Evolutionary conservation across 2,888 invertebrate genomes (phyloP).

Genomic region (Pyrochroa serraticornis): DNA sequence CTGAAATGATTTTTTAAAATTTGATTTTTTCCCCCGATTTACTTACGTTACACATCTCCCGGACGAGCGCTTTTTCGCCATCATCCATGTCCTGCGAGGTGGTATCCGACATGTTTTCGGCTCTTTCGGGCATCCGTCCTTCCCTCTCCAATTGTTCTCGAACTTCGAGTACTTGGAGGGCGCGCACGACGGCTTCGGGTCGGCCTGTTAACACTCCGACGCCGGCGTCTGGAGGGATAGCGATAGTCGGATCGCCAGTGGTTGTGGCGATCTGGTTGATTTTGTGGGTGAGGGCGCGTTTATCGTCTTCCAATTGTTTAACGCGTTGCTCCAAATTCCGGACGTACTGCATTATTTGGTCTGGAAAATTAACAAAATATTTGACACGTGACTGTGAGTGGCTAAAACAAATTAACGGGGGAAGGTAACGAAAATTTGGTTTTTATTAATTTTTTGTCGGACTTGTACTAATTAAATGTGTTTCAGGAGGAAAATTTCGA

Average conservation of each 20-base stretch:
- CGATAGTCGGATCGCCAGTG: constrained; percentile 55
- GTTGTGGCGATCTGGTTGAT: constrained; percentile 58
- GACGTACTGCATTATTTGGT: constrained; percentile 91
- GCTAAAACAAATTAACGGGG: no score
- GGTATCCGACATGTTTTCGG: constrained; percentile 48
- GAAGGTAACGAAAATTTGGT: no score
- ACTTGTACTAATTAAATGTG: no score
- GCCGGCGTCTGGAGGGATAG: constrained; percentile 50
- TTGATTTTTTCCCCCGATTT: background rate
- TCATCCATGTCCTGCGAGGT: constrained; percentile 74
- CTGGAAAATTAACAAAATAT: constrained; percentile 54
- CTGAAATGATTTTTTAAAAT: constrained; percentile 56
- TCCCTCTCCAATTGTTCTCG: constrained; percentile 84
- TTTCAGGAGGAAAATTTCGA: no score
- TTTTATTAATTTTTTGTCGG: no score
- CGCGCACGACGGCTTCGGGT: constrained; percentile 92
- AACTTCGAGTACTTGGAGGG: constrained; percentile 81
- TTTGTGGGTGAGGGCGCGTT: constrained; percentile 64
- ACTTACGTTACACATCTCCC: constrained; percentile 93
- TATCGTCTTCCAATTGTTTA: constrained; percentile 82
- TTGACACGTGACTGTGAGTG: no score
- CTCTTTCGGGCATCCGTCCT: constrained; percentile 49
- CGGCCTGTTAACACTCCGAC: constrained; percentile 66
- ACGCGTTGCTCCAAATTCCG: constrained; percentile 87
- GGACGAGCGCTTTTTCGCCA: constrained; percentile 88